Percentiles rank a stretch among this genome's conserved stretches.
Evolutionary conservation across 1,140 invertebrate genomes (phyloP).

Genomic region (Ceratoteleas bidentatus): DNA sequence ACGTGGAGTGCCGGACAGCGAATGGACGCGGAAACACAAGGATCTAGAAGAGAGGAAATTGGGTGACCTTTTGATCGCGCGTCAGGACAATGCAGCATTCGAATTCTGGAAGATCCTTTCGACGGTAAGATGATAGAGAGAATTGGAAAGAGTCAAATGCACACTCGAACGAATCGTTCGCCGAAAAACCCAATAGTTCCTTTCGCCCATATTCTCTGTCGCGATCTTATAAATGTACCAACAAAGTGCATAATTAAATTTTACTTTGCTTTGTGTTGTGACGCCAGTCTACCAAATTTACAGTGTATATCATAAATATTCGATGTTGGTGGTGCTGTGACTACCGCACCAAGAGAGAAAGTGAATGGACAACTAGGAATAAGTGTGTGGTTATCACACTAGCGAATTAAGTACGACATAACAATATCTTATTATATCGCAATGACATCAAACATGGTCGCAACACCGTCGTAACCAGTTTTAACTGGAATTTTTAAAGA

Average conservation of each 20-base stretch:
- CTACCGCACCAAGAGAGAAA: too few relatives aligned
- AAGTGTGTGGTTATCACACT: too few relatives aligned
- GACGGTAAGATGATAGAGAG: conserved; percentile 51
- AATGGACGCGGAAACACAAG: conserved; percentile 49
- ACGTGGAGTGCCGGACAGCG: conserved; percentile 33
- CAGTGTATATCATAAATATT: too few relatives aligned
- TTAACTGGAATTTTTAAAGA: too few relatives aligned
- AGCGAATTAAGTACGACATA: too few relatives aligned
- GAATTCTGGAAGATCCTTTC: conserved; percentile 42
- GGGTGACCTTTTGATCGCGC: conserved; percentile 56
- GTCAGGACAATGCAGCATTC: conserved; percentile 52
- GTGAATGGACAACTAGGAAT: too few relatives aligned
- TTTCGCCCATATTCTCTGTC: conserved; percentile 2
- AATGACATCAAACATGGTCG: too few relatives aligned
- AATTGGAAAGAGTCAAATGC: conserved; percentile 58
- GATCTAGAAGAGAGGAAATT: conserved; percentile 57
- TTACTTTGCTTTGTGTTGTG: too few relatives aligned
- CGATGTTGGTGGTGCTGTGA: too few relatives aligned
- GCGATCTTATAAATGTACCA: neutral
- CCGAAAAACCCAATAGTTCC: conserved; percentile 9
- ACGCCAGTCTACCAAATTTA: too few relatives aligned
- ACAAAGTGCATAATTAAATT: neutral
- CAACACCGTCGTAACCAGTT: too few relatives aligned
- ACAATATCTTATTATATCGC: too few relatives aligned
- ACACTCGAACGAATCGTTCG: conserved; percentile 38